phyloP scores from a whole-genome alignment of 2,888 invertebrate species.

The Pseudococcus longispinus region DNA sequence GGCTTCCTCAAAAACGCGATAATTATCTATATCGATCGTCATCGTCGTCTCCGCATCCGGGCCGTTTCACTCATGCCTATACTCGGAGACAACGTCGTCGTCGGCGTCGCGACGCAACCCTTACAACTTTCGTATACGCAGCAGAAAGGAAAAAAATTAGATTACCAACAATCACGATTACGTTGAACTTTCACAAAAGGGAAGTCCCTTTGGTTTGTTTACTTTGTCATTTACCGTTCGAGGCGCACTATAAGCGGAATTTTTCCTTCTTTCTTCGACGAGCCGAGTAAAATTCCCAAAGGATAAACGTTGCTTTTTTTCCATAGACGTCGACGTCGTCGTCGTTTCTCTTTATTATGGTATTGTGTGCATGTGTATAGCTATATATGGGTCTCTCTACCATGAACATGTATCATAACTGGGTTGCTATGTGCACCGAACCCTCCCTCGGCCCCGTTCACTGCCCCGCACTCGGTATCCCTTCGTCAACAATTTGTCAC shows the following conservation, averaged over 20 bases:
- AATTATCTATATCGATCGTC: not conserved
- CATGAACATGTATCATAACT: constrained; percentile 6
- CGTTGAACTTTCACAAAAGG: constrained; percentile 23
- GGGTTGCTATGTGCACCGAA: not conserved
- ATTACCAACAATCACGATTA: constrained; percentile 33
- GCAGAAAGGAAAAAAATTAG: constrained; percentile 15
- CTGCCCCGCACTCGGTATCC: not conserved
- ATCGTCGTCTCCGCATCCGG: not conserved
- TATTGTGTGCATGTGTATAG: no score
- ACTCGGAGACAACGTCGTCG: not conserved
- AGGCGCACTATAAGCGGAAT: not conserved
- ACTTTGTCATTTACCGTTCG: constrained; percentile 29
- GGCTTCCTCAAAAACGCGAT: not conserved
- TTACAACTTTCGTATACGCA: not conserved
- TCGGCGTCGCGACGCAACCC: not conserved
- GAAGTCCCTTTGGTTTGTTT: constrained; percentile 39
- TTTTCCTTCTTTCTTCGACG: constrained; percentile 15
- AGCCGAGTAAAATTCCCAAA: constrained; percentile 33
- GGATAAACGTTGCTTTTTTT: constrained; percentile 7
- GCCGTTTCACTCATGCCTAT: not conserved
- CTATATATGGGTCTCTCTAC: not conserved
- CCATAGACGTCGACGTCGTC: not conserved
- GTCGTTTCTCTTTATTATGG: not conserved
- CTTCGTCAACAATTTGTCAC: constrained; percentile 42
- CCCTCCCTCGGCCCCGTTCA: not conserved